Base-by-base conservation (phyloP, 2,797 vertebrate genomes). In the Fringilla coelebs region DNA sequence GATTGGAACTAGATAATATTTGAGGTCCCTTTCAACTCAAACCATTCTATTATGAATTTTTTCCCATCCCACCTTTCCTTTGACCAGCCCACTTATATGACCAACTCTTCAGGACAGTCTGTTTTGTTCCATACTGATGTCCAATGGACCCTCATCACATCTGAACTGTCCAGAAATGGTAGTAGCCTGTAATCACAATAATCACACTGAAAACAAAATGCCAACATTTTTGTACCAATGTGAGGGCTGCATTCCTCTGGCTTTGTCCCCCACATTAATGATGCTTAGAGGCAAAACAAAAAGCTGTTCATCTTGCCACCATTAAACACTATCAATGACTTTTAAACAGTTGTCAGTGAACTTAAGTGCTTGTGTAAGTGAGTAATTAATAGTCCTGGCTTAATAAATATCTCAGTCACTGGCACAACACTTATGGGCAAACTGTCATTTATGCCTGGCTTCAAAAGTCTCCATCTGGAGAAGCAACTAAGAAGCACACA, bases 231-330 rank as follows among this genome's bases (percentile, higher is more conserved):
- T 92, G 67, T 62, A 79, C 57, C 6, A 3, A 84, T 78, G 58
- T 66, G 82, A 77, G 12, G 62, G 41, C 91, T 96, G 77, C 83
- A 91, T 94, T 94, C 49, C 24, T 86, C 85, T 67, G 80, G 61
- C 60, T 97, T 95, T 96, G 65, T 94, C 81, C 21, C 67, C 61
- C 89, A 72, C 61, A 36, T 93, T 84, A 96, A 78, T 17, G 45
- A 54, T 65, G 25, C 52, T 88, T n/a, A 88, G 52, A 88, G 28
- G 43, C 52, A 94, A 96, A 95, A 87, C 29, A 92, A 88, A 93
- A 87, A 72, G 14, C 28, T 65, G 63, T 41, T 84, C 76, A 62
- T 90, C 34, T 90, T 70, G 49, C 26, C 21, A 57, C 13, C 0
- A 0, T 63, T 93, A 91, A 88, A 91, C 41, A 43, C 57, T 85